Conservation (phyloP, 1,140 invertebrate genomes). For the Heliconius hewitsoni region DNA sequence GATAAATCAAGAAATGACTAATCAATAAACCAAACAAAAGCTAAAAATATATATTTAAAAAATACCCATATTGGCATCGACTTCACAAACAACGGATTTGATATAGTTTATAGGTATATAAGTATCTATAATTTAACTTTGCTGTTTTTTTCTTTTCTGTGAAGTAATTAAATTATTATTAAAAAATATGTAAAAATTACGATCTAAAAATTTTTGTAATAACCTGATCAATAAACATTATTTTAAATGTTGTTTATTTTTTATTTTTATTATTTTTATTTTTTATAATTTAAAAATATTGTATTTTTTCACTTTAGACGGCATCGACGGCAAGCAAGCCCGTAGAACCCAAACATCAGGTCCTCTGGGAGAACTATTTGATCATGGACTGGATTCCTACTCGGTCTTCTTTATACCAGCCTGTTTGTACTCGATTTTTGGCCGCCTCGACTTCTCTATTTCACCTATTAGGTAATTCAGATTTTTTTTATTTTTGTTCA, state of each 20-base stretch:
- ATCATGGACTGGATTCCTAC: conserved; percentile 99
- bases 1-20: too few relatives aligned
- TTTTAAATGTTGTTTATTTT: too few relatives aligned
- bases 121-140: too few relatives aligned
- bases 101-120: too few relatives aligned
- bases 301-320: conserved; percentile 84
- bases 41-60: too few relatives aligned
- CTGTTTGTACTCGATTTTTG: conserved; percentile 96
- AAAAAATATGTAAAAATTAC: too few relatives aligned
- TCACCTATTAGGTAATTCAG: conserved; percentile 78
- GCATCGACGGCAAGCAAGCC: conserved; percentile 99
- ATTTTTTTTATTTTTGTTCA: not conserved
- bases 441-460: conserved; percentile 86
- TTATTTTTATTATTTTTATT: not conserved
- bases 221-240: not conserved
- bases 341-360: conserved; percentile 94
- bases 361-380: conserved; percentile 98
- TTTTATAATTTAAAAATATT: not conserved
- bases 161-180: too few relatives aligned
- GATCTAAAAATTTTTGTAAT: too few relatives aligned
- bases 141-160: too few relatives aligned
- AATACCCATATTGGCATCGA: too few relatives aligned
- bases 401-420: conserved; percentile 95
- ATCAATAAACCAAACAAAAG: too few relatives aligned
- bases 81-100: too few relatives aligned